These are phyloP conservation scores for Chloroclysta siterata DNA, from an alignment of 2,888 invertebrate species.

Conservation along the genomic window DNA sequence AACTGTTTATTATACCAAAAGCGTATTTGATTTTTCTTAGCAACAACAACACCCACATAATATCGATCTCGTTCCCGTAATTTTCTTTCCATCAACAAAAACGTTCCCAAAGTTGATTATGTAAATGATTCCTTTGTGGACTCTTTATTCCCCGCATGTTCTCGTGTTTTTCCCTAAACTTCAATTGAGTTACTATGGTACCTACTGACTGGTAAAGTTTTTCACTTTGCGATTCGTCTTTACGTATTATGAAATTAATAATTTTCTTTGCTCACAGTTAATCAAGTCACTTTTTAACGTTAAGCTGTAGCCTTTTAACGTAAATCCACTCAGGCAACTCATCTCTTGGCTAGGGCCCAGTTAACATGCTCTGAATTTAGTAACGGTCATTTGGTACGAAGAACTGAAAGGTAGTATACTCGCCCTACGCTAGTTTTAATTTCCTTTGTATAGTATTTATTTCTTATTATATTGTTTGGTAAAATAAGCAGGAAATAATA, in stretches of 20 bases:
- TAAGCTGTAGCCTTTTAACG: no score
- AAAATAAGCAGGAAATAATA: no score
- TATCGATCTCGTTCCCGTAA: slow-evolving; percentile 25
- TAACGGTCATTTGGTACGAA: no score
- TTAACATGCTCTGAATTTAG: no score
- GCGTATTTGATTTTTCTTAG: slow-evolving; percentile 6
- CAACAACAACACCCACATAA: slow-evolving; percentile 16
- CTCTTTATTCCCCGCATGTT: slow-evolving; percentile 30
- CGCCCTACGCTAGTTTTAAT: no score
- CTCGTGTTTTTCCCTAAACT: slow-evolving; percentile 35
- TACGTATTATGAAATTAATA: slow-evolving; percentile 13
- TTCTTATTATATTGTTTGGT: no score
- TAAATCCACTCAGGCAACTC: no score
- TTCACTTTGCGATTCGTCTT: slow-evolving; percentile 17
- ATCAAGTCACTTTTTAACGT: no score
- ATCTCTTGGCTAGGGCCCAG: no score
- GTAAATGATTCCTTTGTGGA: slow-evolving; percentile 31
- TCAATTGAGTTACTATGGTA: slow-evolving; percentile 37
- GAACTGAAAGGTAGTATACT: no score
- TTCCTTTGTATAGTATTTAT: no score
- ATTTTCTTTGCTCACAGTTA: not conserved
- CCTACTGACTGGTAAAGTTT: slow-evolving; percentile 25
- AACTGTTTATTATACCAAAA: not conserved
- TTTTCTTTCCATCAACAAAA: slow-evolving; percentile 31
- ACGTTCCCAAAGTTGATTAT: slow-evolving; percentile 34